Conservation (phyloP, 1,140 invertebrate genomes). For the Caenorhabditis latens region DNA sequence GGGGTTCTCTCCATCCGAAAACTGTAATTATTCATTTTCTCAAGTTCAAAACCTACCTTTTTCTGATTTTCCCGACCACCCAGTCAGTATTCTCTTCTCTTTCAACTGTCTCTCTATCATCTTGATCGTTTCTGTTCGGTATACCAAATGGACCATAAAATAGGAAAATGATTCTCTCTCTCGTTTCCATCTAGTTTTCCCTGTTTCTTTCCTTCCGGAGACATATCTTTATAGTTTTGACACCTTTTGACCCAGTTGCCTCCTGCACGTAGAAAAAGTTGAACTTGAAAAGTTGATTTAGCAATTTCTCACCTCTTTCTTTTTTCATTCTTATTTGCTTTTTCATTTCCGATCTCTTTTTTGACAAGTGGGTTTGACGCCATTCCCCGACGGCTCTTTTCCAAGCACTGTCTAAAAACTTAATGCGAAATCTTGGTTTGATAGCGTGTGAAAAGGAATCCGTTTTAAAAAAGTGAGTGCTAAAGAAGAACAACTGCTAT, state of each 20-base stretch:
- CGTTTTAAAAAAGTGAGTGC: no score
- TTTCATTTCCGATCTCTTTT: constrained; percentile 15
- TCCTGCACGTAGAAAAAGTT: no score
- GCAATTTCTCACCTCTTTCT: not conserved
- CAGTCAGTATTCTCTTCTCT: not conserved
- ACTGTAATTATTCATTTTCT: no score
- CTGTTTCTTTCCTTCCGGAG: no score
- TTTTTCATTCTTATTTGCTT: constrained; percentile 4
- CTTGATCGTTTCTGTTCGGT: constrained; percentile 18
- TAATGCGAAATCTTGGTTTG: no score
- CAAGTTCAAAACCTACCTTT: not conserved
- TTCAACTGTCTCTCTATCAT: not conserved
- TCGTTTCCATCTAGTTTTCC: not conserved
- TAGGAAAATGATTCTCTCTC: constrained; percentile 2
- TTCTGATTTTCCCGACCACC: not conserved
- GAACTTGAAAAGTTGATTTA: not conserved
- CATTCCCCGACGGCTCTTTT: not conserved
- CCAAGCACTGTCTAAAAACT: no score
- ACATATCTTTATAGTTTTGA: no score
- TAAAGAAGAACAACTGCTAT: no score
- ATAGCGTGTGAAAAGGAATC: no score
- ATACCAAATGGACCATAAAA: constrained; percentile 50
- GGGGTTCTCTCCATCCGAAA: no score
- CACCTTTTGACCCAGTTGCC: not conserved
- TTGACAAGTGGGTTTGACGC: constrained; percentile 51